phyloP scores from a whole-genome alignment of 2,113 vertebrate genomes.

The Lagopus leucura region DNA sequence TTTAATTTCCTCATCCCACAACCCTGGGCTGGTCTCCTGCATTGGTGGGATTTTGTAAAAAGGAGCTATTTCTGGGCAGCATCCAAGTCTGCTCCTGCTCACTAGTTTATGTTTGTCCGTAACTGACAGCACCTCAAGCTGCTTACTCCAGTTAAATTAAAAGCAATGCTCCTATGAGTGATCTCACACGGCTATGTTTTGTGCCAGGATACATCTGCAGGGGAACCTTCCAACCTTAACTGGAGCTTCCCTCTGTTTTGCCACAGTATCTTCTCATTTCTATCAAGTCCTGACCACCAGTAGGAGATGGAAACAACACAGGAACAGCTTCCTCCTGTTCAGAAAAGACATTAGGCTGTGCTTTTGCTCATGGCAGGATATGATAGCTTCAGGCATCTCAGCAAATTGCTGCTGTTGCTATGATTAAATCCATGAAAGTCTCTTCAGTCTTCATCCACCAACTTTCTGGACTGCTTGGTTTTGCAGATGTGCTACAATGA shows the following conservation, averaged over 20 bases:
- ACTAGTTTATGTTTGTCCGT: not conserved
- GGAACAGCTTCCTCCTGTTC: not conserved
- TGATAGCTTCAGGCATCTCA: not conserved
- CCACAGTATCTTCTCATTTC: not conserved
- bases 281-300: not conserved
- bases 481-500: not conserved
- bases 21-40: not conserved
- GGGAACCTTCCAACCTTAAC: not conserved
- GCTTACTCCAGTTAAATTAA: not conserved
- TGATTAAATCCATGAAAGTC: not conserved
- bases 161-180: not conserved
- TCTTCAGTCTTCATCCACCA: not conserved
- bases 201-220: not conserved
- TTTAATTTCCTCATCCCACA: not conserved
- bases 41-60: rapidly evolving
- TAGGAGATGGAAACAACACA: not conserved
- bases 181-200: not conserved
- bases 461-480: not conserved
- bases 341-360: not conserved
- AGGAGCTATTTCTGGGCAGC: not conserved
- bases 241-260: not conserved
- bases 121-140: not conserved
- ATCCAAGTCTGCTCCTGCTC: not conserved
- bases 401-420: not conserved
- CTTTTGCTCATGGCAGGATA: not conserved